phyloP scores from a whole-genome alignment of 2,797 vertebrate species.

The Echiichthys vipera region DNA sequence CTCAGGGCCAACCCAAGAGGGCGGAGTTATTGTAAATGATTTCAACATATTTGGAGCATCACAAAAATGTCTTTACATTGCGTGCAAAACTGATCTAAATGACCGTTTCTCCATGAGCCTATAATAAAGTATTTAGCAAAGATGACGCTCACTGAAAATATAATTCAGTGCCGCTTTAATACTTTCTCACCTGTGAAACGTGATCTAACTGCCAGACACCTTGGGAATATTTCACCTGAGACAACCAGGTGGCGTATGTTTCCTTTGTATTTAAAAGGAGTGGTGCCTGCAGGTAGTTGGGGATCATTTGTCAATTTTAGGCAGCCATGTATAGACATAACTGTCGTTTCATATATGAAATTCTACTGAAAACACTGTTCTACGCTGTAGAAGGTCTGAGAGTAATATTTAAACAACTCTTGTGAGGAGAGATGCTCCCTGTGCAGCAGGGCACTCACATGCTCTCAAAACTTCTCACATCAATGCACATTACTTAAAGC shows the following conservation, averaged over 20 bases:
- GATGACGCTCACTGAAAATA: neutral
- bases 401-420: neutral
- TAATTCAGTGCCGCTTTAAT: neutral
- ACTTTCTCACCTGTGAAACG: slow-evolving; percentile 53
- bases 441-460: neutral
- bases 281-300: slow-evolving; percentile 35
- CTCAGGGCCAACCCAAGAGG: slow-evolving; percentile 79
- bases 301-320: slow-evolving; percentile 2
- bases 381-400: neutral
- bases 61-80: slow-evolving; percentile 21
- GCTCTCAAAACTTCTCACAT: slow-evolving; percentile 1
- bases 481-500: neutral
- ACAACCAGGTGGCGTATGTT: slow-evolving; percentile 85
- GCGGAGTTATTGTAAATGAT: slow-evolving; percentile 70
- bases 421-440: neutral
- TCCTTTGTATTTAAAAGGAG: slow-evolving; percentile 66
- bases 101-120: too few relatives aligned
- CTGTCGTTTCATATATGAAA: neutral
- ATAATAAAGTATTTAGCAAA: slow-evolving; percentile 16
- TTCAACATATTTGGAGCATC: slow-evolving; percentile 26
- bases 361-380: neutral
- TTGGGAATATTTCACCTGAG: slow-evolving; percentile 67
- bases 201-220: slow-evolving; percentile 43
- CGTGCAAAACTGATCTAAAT: neutral
- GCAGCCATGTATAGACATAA: neutral